Percentiles rank a stretch among this genome's conserved stretches.
phyloP scores from a whole-genome alignment of 1,140 invertebrate genomes.

The Dendroctonus ponderosae region DNA sequence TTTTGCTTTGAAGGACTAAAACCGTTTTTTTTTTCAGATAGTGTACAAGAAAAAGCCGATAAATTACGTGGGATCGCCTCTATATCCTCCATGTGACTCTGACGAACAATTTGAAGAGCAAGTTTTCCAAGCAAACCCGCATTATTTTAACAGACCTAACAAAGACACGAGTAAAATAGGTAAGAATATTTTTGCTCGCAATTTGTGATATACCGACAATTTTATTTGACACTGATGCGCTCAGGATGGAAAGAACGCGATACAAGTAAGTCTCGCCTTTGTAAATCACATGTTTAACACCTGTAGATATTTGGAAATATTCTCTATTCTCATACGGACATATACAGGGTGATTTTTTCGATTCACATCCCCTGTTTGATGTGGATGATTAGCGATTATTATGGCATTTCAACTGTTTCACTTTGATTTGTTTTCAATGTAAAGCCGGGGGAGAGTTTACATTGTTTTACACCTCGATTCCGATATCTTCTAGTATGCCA shows the following conservation, averaged over 20 bases:
- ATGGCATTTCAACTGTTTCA: no score
- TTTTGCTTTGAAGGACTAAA: no score
- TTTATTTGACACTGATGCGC: slow-evolving; percentile 4
- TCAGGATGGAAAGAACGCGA: slow-evolving; percentile 71
- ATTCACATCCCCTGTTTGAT: no score
- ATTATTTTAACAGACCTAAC: slow-evolving; percentile 44
- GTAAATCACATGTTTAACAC: neutral
- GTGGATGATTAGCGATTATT: no score
- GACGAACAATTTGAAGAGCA: slow-evolving; percentile 69
- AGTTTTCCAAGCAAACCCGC: slow-evolving; percentile 61
- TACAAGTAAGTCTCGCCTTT: slow-evolving; percentile 63
- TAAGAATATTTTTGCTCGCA: slow-evolving; percentile 43
- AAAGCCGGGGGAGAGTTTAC: no score
- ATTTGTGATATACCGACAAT: slow-evolving; percentile 3
- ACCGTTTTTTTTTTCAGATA: slow-evolving; percentile 55
- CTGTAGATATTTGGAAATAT: no score
- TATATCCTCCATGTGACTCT: slow-evolving; percentile 62
- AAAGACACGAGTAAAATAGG: slow-evolving; percentile 51
- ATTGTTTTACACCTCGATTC: no score
- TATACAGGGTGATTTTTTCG: no score
- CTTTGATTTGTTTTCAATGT: no score
- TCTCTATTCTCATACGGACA: no score
- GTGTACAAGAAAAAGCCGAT: slow-evolving; percentile 65
- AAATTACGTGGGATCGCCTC: slow-evolving; percentile 43
- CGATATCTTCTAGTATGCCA: no score